Evolutionary conservation across 2,888 invertebrate species (phyloP), one percentile per base, ranked within the genome.

Genomic region (Chrysolina oricalcia): DNA sequence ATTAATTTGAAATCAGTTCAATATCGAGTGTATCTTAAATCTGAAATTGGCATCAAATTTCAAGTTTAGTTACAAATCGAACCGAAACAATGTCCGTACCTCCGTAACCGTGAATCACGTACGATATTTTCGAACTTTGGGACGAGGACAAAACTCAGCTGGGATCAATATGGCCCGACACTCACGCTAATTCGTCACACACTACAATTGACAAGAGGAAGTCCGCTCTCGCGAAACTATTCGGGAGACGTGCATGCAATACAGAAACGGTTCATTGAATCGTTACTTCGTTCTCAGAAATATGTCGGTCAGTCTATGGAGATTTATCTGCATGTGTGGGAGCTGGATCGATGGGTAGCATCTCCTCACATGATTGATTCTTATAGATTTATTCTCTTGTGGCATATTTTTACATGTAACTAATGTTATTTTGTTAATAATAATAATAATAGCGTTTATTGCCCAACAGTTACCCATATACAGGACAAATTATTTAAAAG

Each of bases 151-250:
- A 53, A 8, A n/a, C 4, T 53, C 21, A 21, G 19, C 53, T 59
- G 27, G n/a, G 9, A 59, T 59, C 23, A 59, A 59, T 59, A 59
- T 59, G 59, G 59, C 15, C 15, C 59, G 23, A 59, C 27, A 27
- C 59, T n/a, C n/a, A 59, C 59, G 27, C 59, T 5, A 5, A 59
- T 23, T 27, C 59, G 59, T 59, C n/a, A 23, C n/a, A 27, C 27
- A 15, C 15, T 23, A 27, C 59, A n/a, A 27, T 59, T 59, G 59
- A 59, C 27, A 27, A 59, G 23, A 59, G 10, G n/a, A 59, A 59
- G 35, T 27, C 27, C 59, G 59, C 59, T 27, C 9, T 59, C 23
- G 35, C 15, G n/a, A 27, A 59, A 27, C 59, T 59, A 59, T 59
- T 59, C 23, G n/a, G 23, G 59, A 53, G 53, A 13, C 53, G 21